A percentile compares a stretch with the other conserved stretches of the same genome.
Evolutionary conservation across 2,797 vertebrate species (phyloP).

Genomic region (Enteromius argenteus): DNA sequence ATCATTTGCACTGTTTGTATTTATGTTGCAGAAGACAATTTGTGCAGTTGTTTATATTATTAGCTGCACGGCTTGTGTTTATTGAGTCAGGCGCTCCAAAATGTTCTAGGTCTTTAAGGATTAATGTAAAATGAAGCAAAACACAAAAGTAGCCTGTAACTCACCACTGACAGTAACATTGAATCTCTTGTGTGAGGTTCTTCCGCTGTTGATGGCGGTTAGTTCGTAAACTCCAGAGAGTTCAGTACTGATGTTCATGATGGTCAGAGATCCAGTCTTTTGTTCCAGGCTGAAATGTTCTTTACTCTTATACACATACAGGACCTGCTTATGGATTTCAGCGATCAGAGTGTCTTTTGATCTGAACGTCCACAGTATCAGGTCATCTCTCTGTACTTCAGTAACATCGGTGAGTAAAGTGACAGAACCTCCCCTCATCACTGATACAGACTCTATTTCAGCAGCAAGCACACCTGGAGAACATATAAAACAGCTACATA

Average conservation of each 20-base stretch:
- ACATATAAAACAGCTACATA: background rate
- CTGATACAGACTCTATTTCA: background rate
- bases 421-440: background rate
- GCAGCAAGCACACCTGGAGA: background rate
- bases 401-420: background rate
- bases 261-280: background rate
- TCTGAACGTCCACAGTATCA: background rate
- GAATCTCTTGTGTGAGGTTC: background rate
- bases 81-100: too few relatives aligned
- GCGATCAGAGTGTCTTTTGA: background rate
- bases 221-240: background rate
- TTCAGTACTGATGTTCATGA: background rate
- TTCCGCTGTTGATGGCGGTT: background rate
- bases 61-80: too few relatives aligned
- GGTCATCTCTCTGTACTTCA: background rate
- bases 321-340: background rate
- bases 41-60: too few relatives aligned
- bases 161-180: background rate
- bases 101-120: too few relatives aligned
- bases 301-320: background rate
- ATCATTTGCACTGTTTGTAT: too few relatives aligned
- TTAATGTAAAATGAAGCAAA: background rate
- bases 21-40: too few relatives aligned
- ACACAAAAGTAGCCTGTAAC: background rate
- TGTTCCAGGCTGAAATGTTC: background rate